These are phyloP conservation scores for Danaus plexippus DNA, from an alignment of 1,140 invertebrate genomes.

Conservation along the genomic window DNA sequence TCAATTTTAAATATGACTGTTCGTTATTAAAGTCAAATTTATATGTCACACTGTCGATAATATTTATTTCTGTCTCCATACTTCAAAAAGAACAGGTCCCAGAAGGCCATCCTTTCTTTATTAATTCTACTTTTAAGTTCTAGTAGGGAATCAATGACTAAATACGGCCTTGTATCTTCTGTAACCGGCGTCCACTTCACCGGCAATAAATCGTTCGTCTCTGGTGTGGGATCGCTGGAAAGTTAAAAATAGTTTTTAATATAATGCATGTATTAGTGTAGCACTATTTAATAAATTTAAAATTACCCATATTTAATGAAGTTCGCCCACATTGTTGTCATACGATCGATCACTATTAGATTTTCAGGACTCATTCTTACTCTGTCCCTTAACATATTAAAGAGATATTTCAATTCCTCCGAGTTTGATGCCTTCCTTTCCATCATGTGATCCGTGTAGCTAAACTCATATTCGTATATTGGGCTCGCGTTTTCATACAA, in stretches of 20 bases:
- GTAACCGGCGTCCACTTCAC: conserved; percentile 40
- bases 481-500: conserved; percentile 46
- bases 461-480: conserved; percentile 53
- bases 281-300: conserved; percentile 9
- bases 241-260: conserved; percentile 12
- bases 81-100: conserved; percentile 52
- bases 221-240: conserved; percentile 57
- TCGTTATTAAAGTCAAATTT: background rate
- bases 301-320: conserved; percentile 59
- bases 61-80: conserved; percentile 43
- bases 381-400: conserved; percentile 22
- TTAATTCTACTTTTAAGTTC: conserved; percentile 36
- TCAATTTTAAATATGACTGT: background rate
- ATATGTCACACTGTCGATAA: conserved; percentile 25
- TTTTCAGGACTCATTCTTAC: conserved; percentile 26
- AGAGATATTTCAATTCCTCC: conserved; percentile 50
- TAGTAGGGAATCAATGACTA: conserved; percentile 45
- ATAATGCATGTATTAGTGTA: background rate
- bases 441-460: conserved; percentile 32
- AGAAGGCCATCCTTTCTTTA: conserved; percentile 53
- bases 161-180: conserved; percentile 33
- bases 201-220: conserved; percentile 32
- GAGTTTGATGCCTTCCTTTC: conserved; percentile 28
- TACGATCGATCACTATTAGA: conserved; percentile 33
- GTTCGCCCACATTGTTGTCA: conserved; percentile 48